Base-by-base conservation (phyloP, 2,113 vertebrate genomes). In the Donacobius atricapilla region DNA sequence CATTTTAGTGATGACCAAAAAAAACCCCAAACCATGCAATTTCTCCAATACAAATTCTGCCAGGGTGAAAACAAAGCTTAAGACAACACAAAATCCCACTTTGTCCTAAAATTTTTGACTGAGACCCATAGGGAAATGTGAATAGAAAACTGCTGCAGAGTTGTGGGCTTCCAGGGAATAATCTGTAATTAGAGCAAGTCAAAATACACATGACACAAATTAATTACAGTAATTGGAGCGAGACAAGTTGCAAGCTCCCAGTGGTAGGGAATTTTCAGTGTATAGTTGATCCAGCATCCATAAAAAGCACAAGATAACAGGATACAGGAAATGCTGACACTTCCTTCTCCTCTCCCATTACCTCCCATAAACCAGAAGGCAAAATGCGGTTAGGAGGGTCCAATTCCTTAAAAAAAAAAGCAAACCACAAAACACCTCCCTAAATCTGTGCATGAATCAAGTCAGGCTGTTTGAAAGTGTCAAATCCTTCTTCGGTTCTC, bases 241-340 rank as follows among this genome's bases (percentile, higher is more conserved):
- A 68, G 37, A 19, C 68, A 60, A 83, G 56, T 65, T 8, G 6
- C 31, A 51, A 21, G 47, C 47, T 15, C 40, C 61, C 73, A 82
- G 16, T 7, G 20, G n/a, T 2, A 24, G 63, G 64, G 70, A 53
- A 35, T 95, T 91, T 85, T 87, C 84, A 68, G 73, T 7, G 40
- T 13, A 19, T 1, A 65, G 48, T 76, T 84, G 76, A 84, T 85
- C 53, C 75, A 91, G 78, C 88, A 56, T 64, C 92, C 95, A 83
- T 57, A 90, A 84, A 95, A 92, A 92, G 83, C 93, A 87, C 85
- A 76, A 85, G 96, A 96, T 94, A 96, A 97, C 97, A 97, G 97
- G 93, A 97, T 96, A 76, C 95, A 97, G 97, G 96, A 97, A 97
- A 92, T 91, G 91, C 96, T 96, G 94, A 95, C 94, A 89, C 64